Conservation (phyloP, 1,140 invertebrate species). For the Platyscapa corneri region DNA sequence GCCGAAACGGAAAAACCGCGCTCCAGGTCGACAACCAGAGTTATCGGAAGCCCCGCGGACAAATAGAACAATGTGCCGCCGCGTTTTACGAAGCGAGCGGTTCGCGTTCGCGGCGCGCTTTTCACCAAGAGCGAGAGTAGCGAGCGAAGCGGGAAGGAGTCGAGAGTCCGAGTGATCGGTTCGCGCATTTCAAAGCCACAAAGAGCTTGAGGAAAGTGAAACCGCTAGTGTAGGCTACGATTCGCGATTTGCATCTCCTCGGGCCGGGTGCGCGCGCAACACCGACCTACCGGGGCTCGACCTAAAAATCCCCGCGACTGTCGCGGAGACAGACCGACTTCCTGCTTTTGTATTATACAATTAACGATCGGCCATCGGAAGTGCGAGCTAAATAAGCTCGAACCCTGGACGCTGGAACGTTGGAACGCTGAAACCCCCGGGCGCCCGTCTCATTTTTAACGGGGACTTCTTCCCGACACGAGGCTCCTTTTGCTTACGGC, state of each 20-base stretch:
- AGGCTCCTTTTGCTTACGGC: no score
- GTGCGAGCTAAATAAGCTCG: neutral
- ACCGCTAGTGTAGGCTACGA: constrained; percentile 16
- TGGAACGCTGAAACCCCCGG: no score
- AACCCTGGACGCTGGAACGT: no score
- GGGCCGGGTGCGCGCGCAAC: neutral
- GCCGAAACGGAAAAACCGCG: no score
- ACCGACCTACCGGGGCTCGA: constrained; percentile 1
- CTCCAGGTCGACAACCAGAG: no score
- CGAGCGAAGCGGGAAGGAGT: neutral
- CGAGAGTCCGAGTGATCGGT: neutral
- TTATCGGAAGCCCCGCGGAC: neutral
- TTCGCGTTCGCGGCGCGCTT: neutral
- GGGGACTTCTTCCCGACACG: no score
- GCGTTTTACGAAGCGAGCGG: neutral
- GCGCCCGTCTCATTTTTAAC: no score
- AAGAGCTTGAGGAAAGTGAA: constrained; percentile 28
- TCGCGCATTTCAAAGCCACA: constrained; percentile 9
- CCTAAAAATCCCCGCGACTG: neutral
- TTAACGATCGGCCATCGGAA: constrained; percentile 25
- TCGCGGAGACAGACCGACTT: neutral
- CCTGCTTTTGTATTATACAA: constrained; percentile 39
- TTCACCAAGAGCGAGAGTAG: neutral
- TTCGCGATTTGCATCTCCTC: constrained; percentile 34
- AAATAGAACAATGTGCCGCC: neutral